These are phyloP conservation scores for Lasioglossum baleicum DNA, from an alignment of 1,140 invertebrate genomes.

Conservation along the genomic window DNA sequence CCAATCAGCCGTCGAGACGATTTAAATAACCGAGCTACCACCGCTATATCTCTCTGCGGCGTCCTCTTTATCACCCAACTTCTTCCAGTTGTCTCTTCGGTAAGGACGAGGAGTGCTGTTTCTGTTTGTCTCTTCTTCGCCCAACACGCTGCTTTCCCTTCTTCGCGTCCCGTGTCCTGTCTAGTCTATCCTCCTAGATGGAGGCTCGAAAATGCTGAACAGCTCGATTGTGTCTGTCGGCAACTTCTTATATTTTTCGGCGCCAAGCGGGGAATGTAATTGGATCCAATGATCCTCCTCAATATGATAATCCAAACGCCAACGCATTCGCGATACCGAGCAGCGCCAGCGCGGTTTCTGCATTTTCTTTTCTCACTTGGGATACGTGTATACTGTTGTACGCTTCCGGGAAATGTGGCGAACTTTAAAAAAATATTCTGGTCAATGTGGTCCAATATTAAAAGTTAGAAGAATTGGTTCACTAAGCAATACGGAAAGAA, in stretches of 20 bases:
- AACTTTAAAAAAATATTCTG: no score
- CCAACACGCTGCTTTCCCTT: neutral
- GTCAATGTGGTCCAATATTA: no score
- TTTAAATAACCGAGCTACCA: slow-evolving; percentile 65
- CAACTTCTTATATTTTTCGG: slow-evolving; percentile 54
- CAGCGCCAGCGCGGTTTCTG: no score
- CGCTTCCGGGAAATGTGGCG: no score
- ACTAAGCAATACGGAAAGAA: no score
- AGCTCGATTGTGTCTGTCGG: slow-evolving; percentile 56
- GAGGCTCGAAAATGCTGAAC: slow-evolving; percentile 48
- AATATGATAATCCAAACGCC: slow-evolving; percentile 31
- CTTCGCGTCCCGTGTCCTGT: neutral
- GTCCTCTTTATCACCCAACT: slow-evolving; percentile 51
- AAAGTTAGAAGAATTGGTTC: no score
- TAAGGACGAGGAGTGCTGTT: no score
- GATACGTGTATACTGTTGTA: no score
- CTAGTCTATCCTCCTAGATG: neutral
- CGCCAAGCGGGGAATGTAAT: slow-evolving; percentile 36
- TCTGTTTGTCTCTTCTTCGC: neutral
- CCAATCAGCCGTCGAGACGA: slow-evolving; percentile 60
- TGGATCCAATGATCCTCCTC: slow-evolving; percentile 51
- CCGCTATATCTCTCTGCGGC: slow-evolving; percentile 15
- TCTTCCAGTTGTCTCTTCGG: slow-evolving; percentile 40
- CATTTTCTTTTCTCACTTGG: no score
- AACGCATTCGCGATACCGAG: slow-evolving; percentile 30